These are phyloP conservation scores for Chymomyza caudatula DNA, from an alignment of 2,888 invertebrate genomes.

Conservation along the genomic window DNA sequence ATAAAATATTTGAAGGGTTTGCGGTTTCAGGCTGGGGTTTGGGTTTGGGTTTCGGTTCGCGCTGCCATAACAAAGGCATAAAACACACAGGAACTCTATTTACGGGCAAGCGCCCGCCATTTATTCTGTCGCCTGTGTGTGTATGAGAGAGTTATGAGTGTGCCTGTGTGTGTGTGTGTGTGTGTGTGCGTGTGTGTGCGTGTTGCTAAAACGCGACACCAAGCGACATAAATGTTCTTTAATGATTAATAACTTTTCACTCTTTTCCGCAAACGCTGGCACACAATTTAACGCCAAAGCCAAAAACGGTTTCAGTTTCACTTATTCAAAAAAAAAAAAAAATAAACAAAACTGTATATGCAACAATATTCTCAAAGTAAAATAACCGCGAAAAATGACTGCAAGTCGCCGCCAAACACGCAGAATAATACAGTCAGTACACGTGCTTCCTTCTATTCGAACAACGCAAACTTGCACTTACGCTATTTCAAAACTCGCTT, in stretches of 20 bases:
- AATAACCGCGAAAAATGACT: neutral
- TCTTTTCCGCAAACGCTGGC: conserved; percentile 40
- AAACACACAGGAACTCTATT: conserved; percentile 34
- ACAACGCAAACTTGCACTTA: conserved; percentile 25
- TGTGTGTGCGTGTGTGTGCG: conserved; percentile 7
- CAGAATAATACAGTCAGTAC: conserved; percentile 32
- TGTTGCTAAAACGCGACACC: conserved; percentile 39
- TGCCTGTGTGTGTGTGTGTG: conserved; percentile 10
- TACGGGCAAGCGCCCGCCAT: conserved; percentile 34
- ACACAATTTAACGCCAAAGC: conserved; percentile 17
- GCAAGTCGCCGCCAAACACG: conserved; percentile 31
- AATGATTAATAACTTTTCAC: conserved; percentile 69
- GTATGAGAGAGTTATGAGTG: too few species aligned
- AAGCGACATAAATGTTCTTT: conserved; percentile 61
- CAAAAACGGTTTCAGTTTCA: conserved; percentile 54
- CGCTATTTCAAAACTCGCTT: conserved; percentile 22
- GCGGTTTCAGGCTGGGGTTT: neutral
- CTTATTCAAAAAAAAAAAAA: conserved; percentile 15
- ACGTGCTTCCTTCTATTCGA: neutral
- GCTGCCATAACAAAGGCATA: conserved; percentile 22
- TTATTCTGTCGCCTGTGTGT: conserved; percentile 4
- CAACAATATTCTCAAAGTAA: neutral
- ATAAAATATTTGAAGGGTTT: neutral
- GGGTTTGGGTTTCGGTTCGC: too few species aligned
- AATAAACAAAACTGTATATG: neutral